These are phyloP conservation scores for Xiphophorus maculatus DNA, from an alignment of 2,113 vertebrate genomes.

Conservation along the genomic window DNA sequence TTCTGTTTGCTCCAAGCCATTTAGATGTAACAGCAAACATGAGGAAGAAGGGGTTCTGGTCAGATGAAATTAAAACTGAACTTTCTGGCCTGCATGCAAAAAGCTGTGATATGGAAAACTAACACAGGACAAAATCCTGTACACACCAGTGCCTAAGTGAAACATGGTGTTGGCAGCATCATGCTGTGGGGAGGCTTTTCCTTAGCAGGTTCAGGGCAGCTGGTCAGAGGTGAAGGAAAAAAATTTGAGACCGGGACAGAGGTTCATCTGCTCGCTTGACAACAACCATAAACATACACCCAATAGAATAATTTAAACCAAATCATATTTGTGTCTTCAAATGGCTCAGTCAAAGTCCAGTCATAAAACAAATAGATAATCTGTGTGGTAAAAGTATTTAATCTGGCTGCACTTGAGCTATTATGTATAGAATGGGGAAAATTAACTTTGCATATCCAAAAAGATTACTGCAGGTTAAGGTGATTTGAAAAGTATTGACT, in stretches of 20 bases:
- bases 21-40: neutral
- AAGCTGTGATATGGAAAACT: neutral
- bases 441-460: too few relatives aligned
- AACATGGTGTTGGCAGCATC: neutral
- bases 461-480: too few relatives aligned
- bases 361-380: neutral
- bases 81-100: neutral
- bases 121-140: neutral
- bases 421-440: too few relatives aligned
- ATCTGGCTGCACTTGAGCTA: neutral
- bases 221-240: neutral
- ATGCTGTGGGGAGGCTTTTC: neutral
- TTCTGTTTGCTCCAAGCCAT: neutral
- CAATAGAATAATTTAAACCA: too few relatives aligned
- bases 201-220: too few relatives aligned
- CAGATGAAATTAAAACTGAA: neutral
- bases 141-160: neutral
- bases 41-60: neutral
- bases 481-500: too few relatives aligned
- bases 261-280: too few relatives aligned
- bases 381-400: neutral
- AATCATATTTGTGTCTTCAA: neutral
- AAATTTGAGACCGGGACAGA: neutral
- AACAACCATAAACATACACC: too few relatives aligned
- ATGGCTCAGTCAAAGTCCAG: neutral